phyloP scores from a whole-genome alignment of 2,888 invertebrate species.

The Pachliopta kotzebuea region DNA sequence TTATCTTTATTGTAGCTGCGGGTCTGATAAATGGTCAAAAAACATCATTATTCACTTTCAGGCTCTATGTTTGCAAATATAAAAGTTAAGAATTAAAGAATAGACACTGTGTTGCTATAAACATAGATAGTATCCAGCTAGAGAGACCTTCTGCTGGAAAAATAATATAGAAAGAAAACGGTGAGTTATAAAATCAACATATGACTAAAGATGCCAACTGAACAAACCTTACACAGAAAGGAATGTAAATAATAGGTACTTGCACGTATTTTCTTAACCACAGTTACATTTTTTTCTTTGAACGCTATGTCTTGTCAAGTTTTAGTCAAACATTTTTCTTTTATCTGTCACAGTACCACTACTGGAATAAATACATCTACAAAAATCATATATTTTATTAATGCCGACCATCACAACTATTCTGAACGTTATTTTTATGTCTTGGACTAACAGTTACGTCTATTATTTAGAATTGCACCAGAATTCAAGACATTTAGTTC shows the following conservation, averaged over 20 bases:
- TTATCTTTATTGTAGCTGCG: no score
- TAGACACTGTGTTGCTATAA: not conserved
- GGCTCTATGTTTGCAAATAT: no score
- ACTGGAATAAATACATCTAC: not conserved
- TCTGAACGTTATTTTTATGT: not conserved
- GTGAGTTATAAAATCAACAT: not conserved
- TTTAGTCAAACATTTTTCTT: no score
- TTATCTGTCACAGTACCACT: no score
- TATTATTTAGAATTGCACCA: not conserved
- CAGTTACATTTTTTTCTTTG: not conserved
- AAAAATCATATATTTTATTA: not conserved
- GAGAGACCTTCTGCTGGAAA: not conserved
- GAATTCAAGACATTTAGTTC: slow-evolving; percentile 38
- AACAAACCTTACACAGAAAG: not conserved
- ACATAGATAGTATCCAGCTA: not conserved
- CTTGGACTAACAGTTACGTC: not conserved
- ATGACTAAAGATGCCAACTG: not conserved
- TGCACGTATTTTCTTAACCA: not conserved
- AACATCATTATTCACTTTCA: no score
- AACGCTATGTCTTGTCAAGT: not conserved
- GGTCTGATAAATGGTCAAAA: no score
- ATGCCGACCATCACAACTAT: not conserved
- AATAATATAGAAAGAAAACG: not conserved
- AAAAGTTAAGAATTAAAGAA: not conserved
- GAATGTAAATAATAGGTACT: not conserved